Base-by-base conservation (phyloP, 2,113 vertebrate genomes). In the Jacana jacana region DNA sequence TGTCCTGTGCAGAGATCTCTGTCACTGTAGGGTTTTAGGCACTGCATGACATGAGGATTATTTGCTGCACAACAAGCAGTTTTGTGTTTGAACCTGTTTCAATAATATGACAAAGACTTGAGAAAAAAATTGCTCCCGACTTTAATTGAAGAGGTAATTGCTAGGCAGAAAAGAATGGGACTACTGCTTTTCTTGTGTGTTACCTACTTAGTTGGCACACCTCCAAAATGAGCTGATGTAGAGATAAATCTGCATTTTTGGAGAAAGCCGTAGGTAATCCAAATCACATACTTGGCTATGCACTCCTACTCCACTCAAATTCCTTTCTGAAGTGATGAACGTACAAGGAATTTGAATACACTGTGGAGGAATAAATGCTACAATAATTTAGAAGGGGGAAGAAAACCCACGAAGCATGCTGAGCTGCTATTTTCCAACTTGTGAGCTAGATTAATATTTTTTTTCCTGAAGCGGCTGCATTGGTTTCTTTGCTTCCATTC, bases 291-390 rank as follows among this genome's bases (percentile, higher is more conserved):
- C 60, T 90, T 88, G 63, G 79, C 76, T 86, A 23, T 57, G 51
- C 80, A 75, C 89, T 96, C 88, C 91, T 69, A 93, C 92, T 83
- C 60, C 55, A 69, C 82, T 94, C 80, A 88, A 70, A 88, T 93
- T 93, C 88, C 85, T 92, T 90, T 95, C 57, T 93, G 65, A 92
- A 81, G 76, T 52, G 44, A 93, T 79, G 86, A 93, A 94, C 64
- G 27, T 58, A 58, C 60, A 83, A 94, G 88, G 68, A 90, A 78
- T 73, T 79, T 94, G 65, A 91, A 96, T 60, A 65, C 13, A 46
- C 17, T 79, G 83, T 2, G 23, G 93, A 96, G 91, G 95, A 95
- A 93, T 91, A 92, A 92, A 86, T 72, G 52, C 61, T 93, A 46
- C 88, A 92, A 23, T 86, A 78, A 96, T 88, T 76, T 89, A 57